phyloP scores from a whole-genome alignment of 2,113 vertebrate species.

The Cynopterus brachyotis region DNA sequence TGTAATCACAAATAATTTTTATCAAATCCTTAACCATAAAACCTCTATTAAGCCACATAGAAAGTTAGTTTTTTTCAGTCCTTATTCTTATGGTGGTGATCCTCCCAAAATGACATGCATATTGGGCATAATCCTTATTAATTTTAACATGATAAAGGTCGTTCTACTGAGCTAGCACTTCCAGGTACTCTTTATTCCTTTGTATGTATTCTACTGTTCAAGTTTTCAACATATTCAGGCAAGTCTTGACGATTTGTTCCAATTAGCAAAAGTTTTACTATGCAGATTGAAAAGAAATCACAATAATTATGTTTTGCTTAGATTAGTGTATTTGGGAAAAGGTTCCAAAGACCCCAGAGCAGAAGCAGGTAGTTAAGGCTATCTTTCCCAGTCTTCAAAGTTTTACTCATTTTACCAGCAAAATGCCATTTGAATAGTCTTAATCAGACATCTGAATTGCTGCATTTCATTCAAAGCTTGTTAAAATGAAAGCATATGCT shows the following conservation, averaged over 20 bases:
- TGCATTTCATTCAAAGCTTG: background rate
- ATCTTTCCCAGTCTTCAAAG: background rate
- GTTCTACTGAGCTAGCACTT: background rate
- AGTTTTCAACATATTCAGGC: background rate
- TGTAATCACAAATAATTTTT: background rate
- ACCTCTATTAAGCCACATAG: background rate
- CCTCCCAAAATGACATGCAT: background rate
- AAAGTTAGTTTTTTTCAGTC: background rate
- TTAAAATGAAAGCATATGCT: background rate
- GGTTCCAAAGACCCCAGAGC: background rate
- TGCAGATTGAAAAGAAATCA: background rate
- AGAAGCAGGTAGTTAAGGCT: background rate
- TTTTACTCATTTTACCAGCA: background rate
- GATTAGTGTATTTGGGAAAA: background rate
- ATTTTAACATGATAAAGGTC: background rate
- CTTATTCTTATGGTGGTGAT: background rate
- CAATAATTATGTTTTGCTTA: constrained; percentile 3
- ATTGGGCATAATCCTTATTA: background rate
- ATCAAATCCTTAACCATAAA: constrained; percentile 16
- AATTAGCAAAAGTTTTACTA: constrained; percentile 10
- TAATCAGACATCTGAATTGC: background rate
- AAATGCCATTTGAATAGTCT: constrained; percentile 10
- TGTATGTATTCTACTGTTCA: background rate
- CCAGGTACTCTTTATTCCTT: background rate
- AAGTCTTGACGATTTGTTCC: background rate